phyloP scores from a whole-genome alignment of 2,888 invertebrate genomes.

The Pyrrhosoma nymphula region DNA sequence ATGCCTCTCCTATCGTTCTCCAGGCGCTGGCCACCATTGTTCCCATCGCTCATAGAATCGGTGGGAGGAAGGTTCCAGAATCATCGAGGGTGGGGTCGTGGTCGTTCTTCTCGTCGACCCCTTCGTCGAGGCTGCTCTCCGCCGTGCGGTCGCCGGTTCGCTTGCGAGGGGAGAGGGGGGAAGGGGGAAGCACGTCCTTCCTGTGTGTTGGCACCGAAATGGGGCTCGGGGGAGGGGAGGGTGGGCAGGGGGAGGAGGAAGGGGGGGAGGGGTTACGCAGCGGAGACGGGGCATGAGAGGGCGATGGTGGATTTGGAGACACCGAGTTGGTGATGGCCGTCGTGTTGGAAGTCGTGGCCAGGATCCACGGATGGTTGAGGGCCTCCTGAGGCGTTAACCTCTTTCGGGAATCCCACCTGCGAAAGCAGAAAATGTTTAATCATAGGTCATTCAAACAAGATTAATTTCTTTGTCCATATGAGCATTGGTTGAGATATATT shows the following conservation, averaged over 20 bases:
- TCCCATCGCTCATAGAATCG: conserved; percentile 79
- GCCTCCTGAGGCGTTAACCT: conserved; percentile 96
- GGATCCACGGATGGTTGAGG: conserved; percentile 91
- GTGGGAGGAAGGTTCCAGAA: conserved; percentile 83
- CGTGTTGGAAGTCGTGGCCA: conserved; percentile 69
- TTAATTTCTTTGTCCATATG: too few relatives aligned
- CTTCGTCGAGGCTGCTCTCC: conserved; percentile 67
- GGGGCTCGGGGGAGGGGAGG: conserved; percentile 70
- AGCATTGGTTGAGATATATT: too few relatives aligned
- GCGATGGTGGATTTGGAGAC: conserved; percentile 76
- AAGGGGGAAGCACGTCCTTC: conserved; percentile 76
- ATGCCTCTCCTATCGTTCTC: conserved; percentile 58
- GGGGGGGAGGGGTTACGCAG: conserved; percentile 71
- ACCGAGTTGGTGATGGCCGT: conserved; percentile 76
- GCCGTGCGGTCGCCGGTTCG: conserved; percentile 75
- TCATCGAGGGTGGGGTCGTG: conserved; percentile 81
- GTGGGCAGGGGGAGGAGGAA: conserved; percentile 70
- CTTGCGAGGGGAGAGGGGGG: conserved; percentile 79
- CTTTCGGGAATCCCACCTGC: conserved; percentile 94
- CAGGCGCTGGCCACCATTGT: conserved; percentile 63
- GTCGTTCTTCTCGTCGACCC: conserved; percentile 74
- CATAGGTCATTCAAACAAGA: background rate
- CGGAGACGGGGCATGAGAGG: conserved; percentile 76
- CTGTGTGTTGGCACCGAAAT: conserved; percentile 71
- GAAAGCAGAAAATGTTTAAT: conserved; percentile 71